phyloP scores from a whole-genome alignment of 2,113 vertebrate genomes.

The Cephalopterus ornatus region DNA sequence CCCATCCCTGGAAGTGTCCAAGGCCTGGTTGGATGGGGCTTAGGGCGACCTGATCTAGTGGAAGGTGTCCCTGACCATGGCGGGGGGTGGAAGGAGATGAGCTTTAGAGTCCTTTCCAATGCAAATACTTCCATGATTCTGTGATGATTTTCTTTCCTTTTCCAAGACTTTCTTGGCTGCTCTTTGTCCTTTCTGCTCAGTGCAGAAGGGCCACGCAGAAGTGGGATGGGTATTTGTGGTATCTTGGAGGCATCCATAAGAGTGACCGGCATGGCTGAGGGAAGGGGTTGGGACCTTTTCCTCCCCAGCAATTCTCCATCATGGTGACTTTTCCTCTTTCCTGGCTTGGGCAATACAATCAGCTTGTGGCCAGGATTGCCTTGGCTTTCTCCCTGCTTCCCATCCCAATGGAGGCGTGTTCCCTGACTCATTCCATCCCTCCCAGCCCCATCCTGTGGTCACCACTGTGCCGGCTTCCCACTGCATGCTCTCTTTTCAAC shows the following conservation, averaged over 20 bases:
- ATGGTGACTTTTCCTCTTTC: fast-evolving
- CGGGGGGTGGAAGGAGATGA: neutral
- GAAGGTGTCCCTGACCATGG: neutral
- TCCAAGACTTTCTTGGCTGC: neutral
- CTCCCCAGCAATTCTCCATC: neutral
- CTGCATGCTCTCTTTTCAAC: neutral
- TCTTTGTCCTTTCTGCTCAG: neutral
- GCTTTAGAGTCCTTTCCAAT: neutral
- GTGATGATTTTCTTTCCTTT: neutral
- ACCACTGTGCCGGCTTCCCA: fast-evolving
- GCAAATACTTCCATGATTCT: neutral
- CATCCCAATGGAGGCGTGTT: fast-evolving
- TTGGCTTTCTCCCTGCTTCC: neutral
- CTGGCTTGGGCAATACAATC: neutral
- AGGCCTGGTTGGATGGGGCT: neutral
- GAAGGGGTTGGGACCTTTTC: neutral
- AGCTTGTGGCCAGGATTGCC: neutral
- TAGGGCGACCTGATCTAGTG: neutral
- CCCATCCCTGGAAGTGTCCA: neutral
- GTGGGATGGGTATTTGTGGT: neutral
- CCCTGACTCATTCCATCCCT: fast-evolving
- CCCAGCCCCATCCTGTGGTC: neutral
- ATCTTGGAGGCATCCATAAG: neutral
- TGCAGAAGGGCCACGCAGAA: neutral
- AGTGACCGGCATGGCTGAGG: neutral